Evolutionary conservation across 1,140 invertebrate genomes (phyloP), one percentile per base, ranked within the genome.

Genomic region (Trichogramma pretiosum): DNA sequence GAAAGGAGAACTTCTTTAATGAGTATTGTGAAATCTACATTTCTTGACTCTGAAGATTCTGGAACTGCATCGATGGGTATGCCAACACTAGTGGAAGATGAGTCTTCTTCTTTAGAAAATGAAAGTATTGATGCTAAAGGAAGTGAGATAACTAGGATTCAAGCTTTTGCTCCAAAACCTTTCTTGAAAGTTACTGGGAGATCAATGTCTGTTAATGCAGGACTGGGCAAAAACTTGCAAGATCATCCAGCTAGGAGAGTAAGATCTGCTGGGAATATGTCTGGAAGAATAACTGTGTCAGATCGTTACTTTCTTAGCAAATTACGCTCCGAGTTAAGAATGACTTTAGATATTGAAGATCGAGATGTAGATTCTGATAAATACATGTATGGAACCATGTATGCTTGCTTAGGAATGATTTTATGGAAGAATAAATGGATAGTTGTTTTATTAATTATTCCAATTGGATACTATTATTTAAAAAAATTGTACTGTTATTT

Each of bases 401-500:
- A 81, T 67, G 77, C 78, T 2, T 84, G 85, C 57, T 61, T 78
- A 5, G 69, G 82, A 9, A 82, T 87, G 60, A 68, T 84, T 46
- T 64, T 87, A 13, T 88, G 82, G 77, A 78, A 80, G 51, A 78
- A 86, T 53, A 70, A 81, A 46, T 84, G 82, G 76, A 63, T 87
- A n/a, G 59, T 85, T 19, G 74, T 79, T 21, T 64, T 87, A 3
- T 55, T 88, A 3, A 73, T 80, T 5, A 57, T 87, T 43, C 82
- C 82, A 10, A 64, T 86, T 26, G 62, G 74, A 10, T 79, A 85
- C 55, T 82, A 82, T 55, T 55, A 77, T 17, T 51, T 81, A 7
- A 82, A 83, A 54, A 69, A 74, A 56, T 52, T 77, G 16, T 76
- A 80, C 13, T 59, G 46, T 42, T 77, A 73, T 48, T 70, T 76